Evolutionary conservation across 2,797 vertebrate genomes (phyloP).

Genomic region (Diplodus sargus): DNA sequence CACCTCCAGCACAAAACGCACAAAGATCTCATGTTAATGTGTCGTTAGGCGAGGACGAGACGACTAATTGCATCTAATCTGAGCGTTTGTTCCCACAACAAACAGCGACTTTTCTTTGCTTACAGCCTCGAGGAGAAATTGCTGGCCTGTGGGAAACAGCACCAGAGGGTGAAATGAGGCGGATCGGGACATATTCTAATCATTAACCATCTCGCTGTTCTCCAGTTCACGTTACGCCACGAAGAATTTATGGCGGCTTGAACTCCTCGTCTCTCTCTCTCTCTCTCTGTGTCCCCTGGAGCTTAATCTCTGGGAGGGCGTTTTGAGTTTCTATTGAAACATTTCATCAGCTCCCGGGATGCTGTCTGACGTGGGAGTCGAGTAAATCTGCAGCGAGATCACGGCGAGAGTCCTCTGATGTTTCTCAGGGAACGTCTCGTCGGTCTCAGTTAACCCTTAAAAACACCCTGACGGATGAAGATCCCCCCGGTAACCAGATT

Average conservation of each 20-base stretch:
- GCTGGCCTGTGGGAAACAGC: conserved; percentile 60
- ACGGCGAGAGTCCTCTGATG: conserved; percentile 63
- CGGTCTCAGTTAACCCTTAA: conserved; percentile 59
- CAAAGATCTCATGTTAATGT: conserved; percentile 16
- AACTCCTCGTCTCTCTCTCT: conserved; percentile 53
- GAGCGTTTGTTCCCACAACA: conserved; percentile 23
- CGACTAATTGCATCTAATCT: conserved; percentile 39
- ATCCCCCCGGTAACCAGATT: conserved; percentile 40
- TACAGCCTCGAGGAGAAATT: conserved; percentile 34
- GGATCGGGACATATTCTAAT: conserved; percentile 64
- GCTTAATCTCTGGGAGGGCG: conserved; percentile 51
- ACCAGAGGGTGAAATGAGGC: conserved; percentile 63
- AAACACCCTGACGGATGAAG: conserved; percentile 54
- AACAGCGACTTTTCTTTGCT: conserved; percentile 28
- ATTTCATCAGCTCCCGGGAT: conserved; percentile 77
- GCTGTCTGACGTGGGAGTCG: conserved; percentile 63
- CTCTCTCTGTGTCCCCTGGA: conserved; percentile 38
- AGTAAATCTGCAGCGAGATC: conserved; percentile 68
- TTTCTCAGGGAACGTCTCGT: conserved; percentile 63
- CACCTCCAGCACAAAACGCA: conserved; percentile 13
- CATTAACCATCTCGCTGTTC: conserved; percentile 71
- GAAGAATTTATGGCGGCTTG: conserved; percentile 73
- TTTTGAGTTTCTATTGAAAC: conserved; percentile 77
- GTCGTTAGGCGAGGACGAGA: conserved; percentile 28
- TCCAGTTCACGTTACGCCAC: conserved; percentile 56